Evolutionary conservation across 2,888 invertebrate species (phyloP).

Genomic region (Lasioglossum figueresi): DNA sequence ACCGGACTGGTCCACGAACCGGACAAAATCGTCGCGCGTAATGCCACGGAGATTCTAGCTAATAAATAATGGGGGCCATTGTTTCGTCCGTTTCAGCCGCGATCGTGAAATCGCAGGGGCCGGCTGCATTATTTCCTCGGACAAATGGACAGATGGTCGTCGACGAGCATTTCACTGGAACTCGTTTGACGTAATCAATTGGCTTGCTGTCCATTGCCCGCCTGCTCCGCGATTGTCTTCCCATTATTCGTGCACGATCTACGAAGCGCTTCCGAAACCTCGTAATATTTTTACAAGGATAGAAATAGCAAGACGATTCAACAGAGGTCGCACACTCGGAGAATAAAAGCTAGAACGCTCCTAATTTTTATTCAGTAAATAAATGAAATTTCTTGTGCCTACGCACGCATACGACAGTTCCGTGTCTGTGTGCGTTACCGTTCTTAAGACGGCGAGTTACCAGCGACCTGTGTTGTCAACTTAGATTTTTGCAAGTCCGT

Average conservation of each 20-base stretch:
- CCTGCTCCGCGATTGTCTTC: neutral
- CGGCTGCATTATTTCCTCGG: conserved; percentile 72
- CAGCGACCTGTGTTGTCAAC: too few relatives aligned
- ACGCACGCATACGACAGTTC: too few relatives aligned
- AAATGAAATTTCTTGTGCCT: too few relatives aligned
- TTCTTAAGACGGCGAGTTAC: too few relatives aligned
- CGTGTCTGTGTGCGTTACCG: too few relatives aligned
- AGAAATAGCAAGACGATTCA: too few relatives aligned
- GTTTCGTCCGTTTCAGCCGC: conserved; percentile 69
- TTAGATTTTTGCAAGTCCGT: too few relatives aligned
- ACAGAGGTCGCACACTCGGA: too few relatives aligned
- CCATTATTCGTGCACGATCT: neutral
- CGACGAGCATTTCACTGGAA: conserved; percentile 33
- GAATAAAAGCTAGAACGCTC: neutral
- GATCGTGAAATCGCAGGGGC: conserved; percentile 66
- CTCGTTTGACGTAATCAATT: conserved; percentile 48
- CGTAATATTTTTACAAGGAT: too few relatives aligned
- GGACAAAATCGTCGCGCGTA: conserved; percentile 70
- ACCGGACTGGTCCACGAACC: conserved; percentile 32
- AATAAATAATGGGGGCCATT: conserved; percentile 79
- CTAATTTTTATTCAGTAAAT: neutral
- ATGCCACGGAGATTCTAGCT: conserved; percentile 72
- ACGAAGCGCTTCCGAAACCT: neutral
- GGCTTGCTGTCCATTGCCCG: conserved; percentile 21
- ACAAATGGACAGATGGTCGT: conserved; percentile 49